These are phyloP conservation scores for Malthinus seriepunctatus DNA, from an alignment of 2,888 invertebrate genomes.

Conservation along the genomic window DNA sequence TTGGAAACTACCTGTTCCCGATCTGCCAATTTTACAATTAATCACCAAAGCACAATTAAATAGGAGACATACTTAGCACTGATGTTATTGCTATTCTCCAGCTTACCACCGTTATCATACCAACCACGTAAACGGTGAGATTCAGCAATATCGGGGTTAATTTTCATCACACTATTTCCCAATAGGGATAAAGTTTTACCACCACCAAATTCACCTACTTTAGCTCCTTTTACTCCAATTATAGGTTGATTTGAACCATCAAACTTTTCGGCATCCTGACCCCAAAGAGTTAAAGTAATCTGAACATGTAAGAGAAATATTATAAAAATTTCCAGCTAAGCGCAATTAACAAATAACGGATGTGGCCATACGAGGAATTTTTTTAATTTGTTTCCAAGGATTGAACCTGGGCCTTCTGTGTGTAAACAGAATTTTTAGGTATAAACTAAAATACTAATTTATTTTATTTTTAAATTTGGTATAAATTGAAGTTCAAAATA, in stretches of 20 bases:
- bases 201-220: conserved; percentile 86
- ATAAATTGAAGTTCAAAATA: no score
- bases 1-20: conserved; percentile 30
- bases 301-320: conserved; percentile 40
- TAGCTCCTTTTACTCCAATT: conserved; percentile 82
- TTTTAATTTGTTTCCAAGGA: no score
- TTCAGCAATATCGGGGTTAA: conserved; percentile 89
- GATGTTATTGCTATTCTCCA: conserved; percentile 65
- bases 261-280: conserved; percentile 83
- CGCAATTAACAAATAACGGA: no score
- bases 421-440: no score
- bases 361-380: no score
- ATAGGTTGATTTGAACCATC: conserved; percentile 73
- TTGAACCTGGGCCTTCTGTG: no score
- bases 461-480: no score
- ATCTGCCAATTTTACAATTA: conserved; percentile 21
- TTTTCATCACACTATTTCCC: conserved; percentile 66
- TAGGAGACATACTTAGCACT: conserved; percentile 60
- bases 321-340: no score
- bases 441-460: no score
- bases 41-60: background rate
- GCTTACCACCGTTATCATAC: conserved; percentile 81
- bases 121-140: conserved; percentile 87
- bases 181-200: conserved; percentile 66
- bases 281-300: conserved; percentile 90